Percentiles rank a stretch among this genome's conserved stretches.
These are phyloP conservation scores for Myanophis thanlyinensis DNA, from an alignment of 2,113 vertebrate species.

Conservation along the genomic window DNA sequence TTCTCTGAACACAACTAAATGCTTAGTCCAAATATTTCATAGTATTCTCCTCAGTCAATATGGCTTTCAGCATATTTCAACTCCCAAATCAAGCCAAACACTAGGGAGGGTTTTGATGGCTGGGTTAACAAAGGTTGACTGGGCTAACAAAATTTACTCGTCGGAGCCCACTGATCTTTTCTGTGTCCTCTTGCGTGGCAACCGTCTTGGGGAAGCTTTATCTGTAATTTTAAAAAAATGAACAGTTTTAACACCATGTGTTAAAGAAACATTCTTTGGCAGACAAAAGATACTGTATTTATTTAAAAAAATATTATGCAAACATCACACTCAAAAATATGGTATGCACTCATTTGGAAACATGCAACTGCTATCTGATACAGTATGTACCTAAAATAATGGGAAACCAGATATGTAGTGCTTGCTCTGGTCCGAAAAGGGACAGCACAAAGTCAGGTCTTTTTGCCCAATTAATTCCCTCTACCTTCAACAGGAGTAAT, in stretches of 20 bases:
- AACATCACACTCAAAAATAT: background rate
- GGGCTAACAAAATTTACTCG: conserved; percentile 82
- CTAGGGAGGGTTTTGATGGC: conserved; percentile 52
- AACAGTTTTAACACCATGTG: background rate
- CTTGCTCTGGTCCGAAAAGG: background rate
- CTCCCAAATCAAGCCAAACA: conserved; percentile 64
- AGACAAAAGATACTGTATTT: background rate
- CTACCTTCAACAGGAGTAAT: background rate
- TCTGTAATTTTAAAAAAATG: conserved; percentile 68
- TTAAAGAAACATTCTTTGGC: background rate
- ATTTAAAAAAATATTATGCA: background rate
- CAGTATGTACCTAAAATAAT: background rate
- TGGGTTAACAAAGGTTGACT: conserved; percentile 72
- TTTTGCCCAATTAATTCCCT: background rate
- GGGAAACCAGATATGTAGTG: background rate
- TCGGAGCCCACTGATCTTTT: conserved; percentile 96
- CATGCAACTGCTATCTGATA: background rate
- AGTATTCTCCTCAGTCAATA: conserved; percentile 65
- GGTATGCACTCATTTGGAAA: background rate
- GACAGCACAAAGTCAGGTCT: background rate
- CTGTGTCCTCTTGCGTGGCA: conserved; percentile 93
- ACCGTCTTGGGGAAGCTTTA: conserved; percentile 91
- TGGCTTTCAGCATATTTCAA: conserved; percentile 67
- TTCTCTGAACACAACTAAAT: conserved; percentile 67
- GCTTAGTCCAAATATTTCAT: conserved; percentile 70